Conservation (phyloP, 2,797 vertebrate genomes). For the Decapterus maruadsi region DNA sequence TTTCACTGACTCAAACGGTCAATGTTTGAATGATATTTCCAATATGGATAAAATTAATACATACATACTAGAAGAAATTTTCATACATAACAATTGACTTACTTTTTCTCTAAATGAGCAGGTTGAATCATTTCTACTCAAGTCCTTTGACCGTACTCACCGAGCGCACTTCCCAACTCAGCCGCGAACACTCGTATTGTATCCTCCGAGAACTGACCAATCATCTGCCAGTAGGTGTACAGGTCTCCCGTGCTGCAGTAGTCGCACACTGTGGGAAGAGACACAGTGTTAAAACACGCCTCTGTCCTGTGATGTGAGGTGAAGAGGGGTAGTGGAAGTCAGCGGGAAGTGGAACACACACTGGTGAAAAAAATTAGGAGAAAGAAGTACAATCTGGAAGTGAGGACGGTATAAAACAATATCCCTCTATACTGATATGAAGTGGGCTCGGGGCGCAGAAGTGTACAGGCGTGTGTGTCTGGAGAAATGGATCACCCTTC, state of each 20-base stretch:
- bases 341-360: conserved; percentile 43
- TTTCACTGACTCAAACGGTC: not conserved
- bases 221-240: conserved; percentile 90
- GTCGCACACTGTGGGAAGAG: conserved; percentile 87
- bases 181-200: conserved; percentile 90
- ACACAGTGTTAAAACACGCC: conserved; percentile 36
- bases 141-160: conserved; percentile 79
- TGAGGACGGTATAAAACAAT: conserved; percentile 16
- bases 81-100: too few relatives aligned
- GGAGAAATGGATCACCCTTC: not conserved
- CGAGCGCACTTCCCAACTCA: conserved; percentile 90
- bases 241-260: conserved; percentile 93
- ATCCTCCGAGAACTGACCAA: conserved; percentile 86
- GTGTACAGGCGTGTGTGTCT: not conserved
- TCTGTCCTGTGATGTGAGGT: not conserved
- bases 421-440: not conserved
- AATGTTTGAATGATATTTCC: not conserved
- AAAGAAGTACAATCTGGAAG: conserved; percentile 24
- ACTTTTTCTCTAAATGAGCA: not conserved
- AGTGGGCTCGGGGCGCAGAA: not conserved
- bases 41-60: not conserved
- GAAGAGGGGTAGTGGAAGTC: conserved; percentile 9
- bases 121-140: not conserved
- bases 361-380: conserved; percentile 30
- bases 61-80: too few relatives aligned